Conservation (phyloP, 2,113 vertebrate species). For the Anhinga anhinga region DNA sequence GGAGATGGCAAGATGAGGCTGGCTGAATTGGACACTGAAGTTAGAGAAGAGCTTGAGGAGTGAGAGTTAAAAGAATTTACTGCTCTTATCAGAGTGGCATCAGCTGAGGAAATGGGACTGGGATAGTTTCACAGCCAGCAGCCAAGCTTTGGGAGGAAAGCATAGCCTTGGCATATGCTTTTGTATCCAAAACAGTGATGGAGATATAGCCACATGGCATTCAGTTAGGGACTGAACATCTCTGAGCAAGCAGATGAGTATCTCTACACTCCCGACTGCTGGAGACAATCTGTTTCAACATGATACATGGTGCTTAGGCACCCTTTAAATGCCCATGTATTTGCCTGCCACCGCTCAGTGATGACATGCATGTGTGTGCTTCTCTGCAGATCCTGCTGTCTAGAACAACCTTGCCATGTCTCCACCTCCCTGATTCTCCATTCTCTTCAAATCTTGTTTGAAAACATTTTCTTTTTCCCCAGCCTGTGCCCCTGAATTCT, state of each 20-base stretch:
- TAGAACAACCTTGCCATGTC: neutral
- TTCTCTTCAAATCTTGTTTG: neutral
- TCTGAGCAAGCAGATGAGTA: neutral
- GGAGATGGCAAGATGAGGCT: neutral
- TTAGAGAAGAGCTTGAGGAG: neutral
- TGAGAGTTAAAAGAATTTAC: neutral
- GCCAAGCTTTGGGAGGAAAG: neutral
- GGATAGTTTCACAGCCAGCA: neutral
- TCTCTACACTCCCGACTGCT: neutral
- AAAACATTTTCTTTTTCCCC: neutral
- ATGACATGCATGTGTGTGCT: neutral
- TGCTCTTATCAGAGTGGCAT: neutral
- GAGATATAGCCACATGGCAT: accelerated
- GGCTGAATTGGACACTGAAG: neutral
- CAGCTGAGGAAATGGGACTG: neutral
- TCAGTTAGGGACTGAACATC: neutral
- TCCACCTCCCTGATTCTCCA: neutral
- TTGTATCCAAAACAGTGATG: neutral
- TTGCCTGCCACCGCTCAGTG: neutral
- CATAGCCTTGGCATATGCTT: neutral
- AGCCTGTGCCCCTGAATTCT: neutral
- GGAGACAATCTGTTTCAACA: neutral
- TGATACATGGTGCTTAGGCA: neutral
- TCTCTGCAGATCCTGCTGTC: neutral
- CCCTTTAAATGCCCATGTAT: neutral